These are phyloP conservation scores for Digitonthophagus gazella DNA, from an alignment of 2,888 invertebrate species.

Conservation along the genomic window DNA sequence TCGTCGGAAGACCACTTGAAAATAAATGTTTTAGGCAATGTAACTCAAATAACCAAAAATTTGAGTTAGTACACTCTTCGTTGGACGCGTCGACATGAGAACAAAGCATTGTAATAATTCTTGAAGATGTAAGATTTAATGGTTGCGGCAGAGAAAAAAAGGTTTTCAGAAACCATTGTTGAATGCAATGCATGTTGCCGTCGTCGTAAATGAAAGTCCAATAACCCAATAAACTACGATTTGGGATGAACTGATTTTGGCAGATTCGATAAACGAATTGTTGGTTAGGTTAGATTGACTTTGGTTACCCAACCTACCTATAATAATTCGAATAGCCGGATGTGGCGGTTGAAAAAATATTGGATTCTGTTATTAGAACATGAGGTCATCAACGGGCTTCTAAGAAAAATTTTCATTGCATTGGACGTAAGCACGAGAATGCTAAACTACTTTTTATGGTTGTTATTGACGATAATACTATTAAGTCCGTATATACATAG, in stretches of 20 bases:
- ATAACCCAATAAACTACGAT: slow-evolving; percentile 41
- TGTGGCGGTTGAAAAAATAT: slow-evolving; percentile 67
- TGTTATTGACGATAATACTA: slow-evolving; percentile 78
- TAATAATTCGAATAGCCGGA: slow-evolving; percentile 73
- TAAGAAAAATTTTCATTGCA: slow-evolving; percentile 61
- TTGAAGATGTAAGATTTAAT: slow-evolving; percentile 64
- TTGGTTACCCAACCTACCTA: too few species aligned
- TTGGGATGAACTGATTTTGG: slow-evolving; percentile 65
- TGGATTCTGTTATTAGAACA: slow-evolving; percentile 75
- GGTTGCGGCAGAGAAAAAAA: slow-evolving; percentile 60
- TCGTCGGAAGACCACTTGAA: too few species aligned
- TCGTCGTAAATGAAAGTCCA: slow-evolving; percentile 40
- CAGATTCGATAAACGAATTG: slow-evolving; percentile 68
- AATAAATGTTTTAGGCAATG: too few species aligned
- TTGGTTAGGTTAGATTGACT: slow-evolving; percentile 70
- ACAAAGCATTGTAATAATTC: slow-evolving; percentile 65
- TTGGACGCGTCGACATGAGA: too few species aligned
- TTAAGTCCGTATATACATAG: slow-evolving; percentile 73
- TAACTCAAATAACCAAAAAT: too few species aligned
- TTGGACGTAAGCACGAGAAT: slow-evolving; percentile 75
- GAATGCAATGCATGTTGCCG: slow-evolving; percentile 49
- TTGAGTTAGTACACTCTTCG: too few species aligned
- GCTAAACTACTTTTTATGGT: slow-evolving; percentile 80
- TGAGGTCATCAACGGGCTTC: slow-evolving; percentile 71
- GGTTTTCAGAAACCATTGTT: slow-evolving; percentile 55